Conservation (phyloP, 92 coral and sea anemone species). For the Phymanthus crucifer region DNA sequence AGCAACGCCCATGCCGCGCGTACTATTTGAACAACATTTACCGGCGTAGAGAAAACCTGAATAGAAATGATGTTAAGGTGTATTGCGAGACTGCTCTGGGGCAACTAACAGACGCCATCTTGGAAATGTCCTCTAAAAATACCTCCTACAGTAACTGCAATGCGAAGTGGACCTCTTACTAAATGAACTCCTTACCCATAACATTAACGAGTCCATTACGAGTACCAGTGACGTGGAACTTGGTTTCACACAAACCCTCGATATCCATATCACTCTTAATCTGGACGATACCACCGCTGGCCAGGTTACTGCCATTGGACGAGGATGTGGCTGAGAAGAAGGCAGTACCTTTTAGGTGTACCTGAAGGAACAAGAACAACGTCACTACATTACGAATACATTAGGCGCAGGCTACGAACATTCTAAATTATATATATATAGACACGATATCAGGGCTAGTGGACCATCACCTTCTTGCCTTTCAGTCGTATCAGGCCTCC, state of each 20-base stretch:
- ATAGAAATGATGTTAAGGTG: no score
- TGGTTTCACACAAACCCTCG: constrained; percentile 53
- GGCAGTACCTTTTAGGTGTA: constrained; percentile 44
- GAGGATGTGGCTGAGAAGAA: constrained; percentile 50
- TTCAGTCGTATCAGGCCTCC: constrained; percentile 68
- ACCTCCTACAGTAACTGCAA: no score
- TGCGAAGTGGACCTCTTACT: no score
- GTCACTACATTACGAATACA: no score
- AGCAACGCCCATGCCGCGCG: no score
- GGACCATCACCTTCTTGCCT: constrained; percentile 46
- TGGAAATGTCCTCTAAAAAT: no score
- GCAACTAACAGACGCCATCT: no score
- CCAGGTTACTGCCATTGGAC: neutral
- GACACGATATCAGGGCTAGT: neutral
- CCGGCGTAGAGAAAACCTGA: no score
- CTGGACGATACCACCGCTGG: constrained; percentile 77
- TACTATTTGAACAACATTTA: no score
- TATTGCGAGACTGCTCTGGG: no score
- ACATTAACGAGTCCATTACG: constrained; percentile 51
- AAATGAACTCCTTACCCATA: constrained; percentile 55
- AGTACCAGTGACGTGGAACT: constrained; percentile 55
- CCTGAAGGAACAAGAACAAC: constrained; percentile 23
- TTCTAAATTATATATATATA: no score
- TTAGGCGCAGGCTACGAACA: neutral
- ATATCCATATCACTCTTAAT: constrained; percentile 58